Base-by-base conservation (phyloP, 2,797 vertebrate genomes). In the Acrocephalus scirpaceus region DNA sequence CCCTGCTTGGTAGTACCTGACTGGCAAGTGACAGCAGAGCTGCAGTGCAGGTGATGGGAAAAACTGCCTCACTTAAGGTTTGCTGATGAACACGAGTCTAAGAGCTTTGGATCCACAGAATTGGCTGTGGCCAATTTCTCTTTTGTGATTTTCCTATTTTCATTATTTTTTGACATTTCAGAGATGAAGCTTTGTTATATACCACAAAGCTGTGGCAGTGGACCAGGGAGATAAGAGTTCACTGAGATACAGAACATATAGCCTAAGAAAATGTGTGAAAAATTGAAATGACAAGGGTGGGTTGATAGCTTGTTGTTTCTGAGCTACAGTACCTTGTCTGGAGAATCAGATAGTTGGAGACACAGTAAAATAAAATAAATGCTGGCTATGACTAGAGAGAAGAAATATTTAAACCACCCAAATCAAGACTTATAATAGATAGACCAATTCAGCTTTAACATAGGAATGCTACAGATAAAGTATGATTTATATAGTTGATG, bases 101-200 rank as follows among this genome's bases (percentile, higher is more conserved):
- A 94, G 27, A 92, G 69, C 80, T 93, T 79, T 82, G 73, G 62
- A 95, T 54, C 34, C 45, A 78, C 67, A 47, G 58, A 86, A 92
- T 65, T 30, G 61, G 36, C 87, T 92, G 67, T 88, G 69, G 74
- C 64, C 34, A 94, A 95, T 96, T 97, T 96, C 32, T 84, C 53
- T 95, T 93, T 85, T 74, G 58, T 74, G 89, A 47, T 96, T 94
- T 95, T 86, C 62, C 45, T 83, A 95, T 93, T 96, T 93, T 92
- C 64, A 90, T 96, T 95, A 95, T 87, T 96, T 96, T 97, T 94
- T 96, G 82, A 97, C 96, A 96, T 95, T 95, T 94, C 86, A 76
- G 93, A 92, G 80, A 87, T 48, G 66, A 57, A 93, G 92, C 86
- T 95, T 97, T 96, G 57, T 93, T 96, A 95, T 84, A 92, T 92